Evolutionary conservation across 2,113 vertebrate species (phyloP).

Genomic region (Furnarius figulus): DNA sequence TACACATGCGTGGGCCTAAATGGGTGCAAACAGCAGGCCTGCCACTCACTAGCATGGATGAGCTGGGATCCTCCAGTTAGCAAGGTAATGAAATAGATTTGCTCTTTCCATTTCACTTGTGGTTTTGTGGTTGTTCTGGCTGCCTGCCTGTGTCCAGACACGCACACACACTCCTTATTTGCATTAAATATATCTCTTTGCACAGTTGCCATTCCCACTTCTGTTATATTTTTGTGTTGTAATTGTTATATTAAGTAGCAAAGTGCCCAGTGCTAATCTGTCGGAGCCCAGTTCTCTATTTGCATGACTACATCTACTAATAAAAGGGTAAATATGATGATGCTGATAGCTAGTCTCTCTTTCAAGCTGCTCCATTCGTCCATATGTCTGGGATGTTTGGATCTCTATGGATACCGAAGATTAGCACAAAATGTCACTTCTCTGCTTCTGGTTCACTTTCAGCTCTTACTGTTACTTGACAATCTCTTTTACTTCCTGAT

Average conservation of each 20-base stretch:
- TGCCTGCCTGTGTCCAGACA: background rate
- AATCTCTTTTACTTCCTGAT: background rate
- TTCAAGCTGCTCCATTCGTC: background rate
- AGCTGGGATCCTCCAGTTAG: background rate
- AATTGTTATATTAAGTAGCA: background rate
- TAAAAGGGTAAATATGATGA: background rate
- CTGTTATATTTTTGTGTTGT: background rate
- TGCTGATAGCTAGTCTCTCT: background rate
- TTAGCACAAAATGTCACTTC: background rate
- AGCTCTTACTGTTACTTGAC: background rate
- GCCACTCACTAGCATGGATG: too few species aligned
- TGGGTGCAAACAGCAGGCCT: background rate
- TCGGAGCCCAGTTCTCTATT: background rate
- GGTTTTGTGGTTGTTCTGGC: background rate
- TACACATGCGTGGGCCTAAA: accelerated
- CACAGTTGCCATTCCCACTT: background rate
- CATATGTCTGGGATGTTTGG: background rate
- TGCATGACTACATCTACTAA: background rate
- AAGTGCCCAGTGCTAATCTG: background rate
- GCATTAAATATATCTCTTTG: background rate
- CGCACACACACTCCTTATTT: background rate
- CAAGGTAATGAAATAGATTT: background rate
- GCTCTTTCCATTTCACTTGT: background rate
- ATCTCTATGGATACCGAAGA: background rate
- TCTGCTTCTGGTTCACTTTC: background rate